Conservation (phyloP, 2,797 vertebrate genomes). For the Synaphobranchus kaupii region DNA sequence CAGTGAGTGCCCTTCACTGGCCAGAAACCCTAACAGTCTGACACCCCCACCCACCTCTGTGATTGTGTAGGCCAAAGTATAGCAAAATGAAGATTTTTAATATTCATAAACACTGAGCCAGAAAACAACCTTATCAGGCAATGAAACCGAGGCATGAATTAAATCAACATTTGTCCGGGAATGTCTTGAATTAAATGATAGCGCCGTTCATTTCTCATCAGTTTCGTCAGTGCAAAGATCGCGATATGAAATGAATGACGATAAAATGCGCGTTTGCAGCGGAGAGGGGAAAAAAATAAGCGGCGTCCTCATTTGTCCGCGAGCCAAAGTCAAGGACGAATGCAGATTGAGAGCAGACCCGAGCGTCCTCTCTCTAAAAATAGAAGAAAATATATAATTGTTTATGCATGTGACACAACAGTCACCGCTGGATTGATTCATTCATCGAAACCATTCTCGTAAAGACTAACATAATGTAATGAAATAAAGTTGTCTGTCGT, state of each 20-base stretch:
- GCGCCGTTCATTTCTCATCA: neutral
- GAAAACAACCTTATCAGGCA: neutral
- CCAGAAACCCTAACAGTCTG: neutral
- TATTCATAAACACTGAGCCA: neutral
- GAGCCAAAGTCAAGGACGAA: neutral
- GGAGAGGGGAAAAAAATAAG: neutral
- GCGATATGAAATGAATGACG: neutral
- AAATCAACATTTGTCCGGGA: neutral
- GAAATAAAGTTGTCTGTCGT: neutral
- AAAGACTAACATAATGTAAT: constrained; percentile 8
- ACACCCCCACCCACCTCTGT: neutral
- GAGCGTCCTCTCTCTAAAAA: neutral
- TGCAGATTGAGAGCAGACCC: neutral
- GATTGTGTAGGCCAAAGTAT: neutral
- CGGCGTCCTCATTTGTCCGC: neutral
- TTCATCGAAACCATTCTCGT: no score
- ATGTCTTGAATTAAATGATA: neutral
- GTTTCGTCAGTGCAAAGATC: neutral
- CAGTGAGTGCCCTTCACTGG: neutral
- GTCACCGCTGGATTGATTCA: neutral
- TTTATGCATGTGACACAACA: neutral
- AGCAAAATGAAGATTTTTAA: neutral
- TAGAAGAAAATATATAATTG: neutral
- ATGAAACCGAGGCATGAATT: neutral
- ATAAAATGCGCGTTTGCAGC: neutral